phyloP scores from a whole-genome alignment of 1,140 invertebrate species.

The Drosophila prosaltans region DNA sequence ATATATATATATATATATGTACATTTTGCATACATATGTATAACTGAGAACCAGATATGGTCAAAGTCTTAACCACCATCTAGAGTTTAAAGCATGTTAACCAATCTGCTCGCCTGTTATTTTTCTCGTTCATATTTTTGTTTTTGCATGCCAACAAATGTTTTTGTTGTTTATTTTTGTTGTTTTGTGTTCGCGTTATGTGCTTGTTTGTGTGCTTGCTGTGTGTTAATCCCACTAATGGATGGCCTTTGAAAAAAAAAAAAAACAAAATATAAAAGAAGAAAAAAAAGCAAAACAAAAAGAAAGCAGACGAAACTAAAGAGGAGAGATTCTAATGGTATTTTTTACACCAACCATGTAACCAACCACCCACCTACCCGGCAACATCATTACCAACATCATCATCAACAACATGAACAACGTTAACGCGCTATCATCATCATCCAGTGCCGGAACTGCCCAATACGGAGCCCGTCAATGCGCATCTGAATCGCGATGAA shows the following conservation, averaged over 20 bases:
- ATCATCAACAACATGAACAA: slow-evolving; percentile 6
- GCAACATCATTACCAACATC: slow-evolving; percentile 8
- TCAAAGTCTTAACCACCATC: slow-evolving; percentile 13
- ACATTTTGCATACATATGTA: no score
- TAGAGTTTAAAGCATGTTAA: slow-evolving; percentile 12
- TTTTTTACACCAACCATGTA: slow-evolving; percentile 28
- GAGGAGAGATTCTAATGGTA: slow-evolving; percentile 63
- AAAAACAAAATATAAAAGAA: slow-evolving; percentile 20
- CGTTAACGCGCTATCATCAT: not conserved
- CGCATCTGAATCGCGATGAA: slow-evolving; percentile 79
- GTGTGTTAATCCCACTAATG: slow-evolving; percentile 76
- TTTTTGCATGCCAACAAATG: no score
- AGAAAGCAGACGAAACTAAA: not conserved
- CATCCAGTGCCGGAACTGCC: slow-evolving; percentile 70
- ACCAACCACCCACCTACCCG: no score
- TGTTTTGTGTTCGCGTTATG: slow-evolving; percentile 20
- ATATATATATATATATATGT: not conserved
- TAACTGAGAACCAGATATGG: not conserved
- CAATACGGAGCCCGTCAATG: slow-evolving; percentile 82
- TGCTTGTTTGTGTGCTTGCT: slow-evolving; percentile 36
- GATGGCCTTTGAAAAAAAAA: slow-evolving; percentile 49
- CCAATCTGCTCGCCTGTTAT: slow-evolving; percentile 20
- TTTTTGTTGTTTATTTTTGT: slow-evolving; percentile 2
- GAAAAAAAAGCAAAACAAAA: slow-evolving; percentile 3
- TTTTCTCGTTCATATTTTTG: slow-evolving; percentile 9